Conservation (phyloP, 1,140 invertebrate genomes). For the Trichonephila clavata region DNA sequence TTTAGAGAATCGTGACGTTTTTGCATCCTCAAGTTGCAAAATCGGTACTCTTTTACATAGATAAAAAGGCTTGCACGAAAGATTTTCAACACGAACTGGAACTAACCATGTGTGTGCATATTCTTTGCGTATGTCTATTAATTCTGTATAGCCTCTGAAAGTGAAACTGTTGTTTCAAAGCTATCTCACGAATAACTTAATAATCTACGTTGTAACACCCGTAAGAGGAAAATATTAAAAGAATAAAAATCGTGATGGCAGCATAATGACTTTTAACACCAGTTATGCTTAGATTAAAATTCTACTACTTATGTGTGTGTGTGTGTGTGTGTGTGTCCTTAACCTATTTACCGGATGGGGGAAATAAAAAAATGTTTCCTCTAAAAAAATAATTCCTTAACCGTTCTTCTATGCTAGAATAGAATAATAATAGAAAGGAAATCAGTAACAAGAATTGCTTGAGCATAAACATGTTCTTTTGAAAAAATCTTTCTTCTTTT, state of each 20-base stretch:
- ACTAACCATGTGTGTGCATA: not conserved
- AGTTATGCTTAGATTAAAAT: constrained; percentile 23
- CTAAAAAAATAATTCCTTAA: not conserved
- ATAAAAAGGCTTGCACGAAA: not conserved
- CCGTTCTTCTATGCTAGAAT: not conserved
- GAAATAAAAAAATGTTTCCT: not conserved
- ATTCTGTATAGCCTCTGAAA: not conserved
- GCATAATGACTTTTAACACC: not conserved
- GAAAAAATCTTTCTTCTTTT: constrained; percentile 40
- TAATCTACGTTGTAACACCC: not conserved
- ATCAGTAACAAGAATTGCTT: not conserved
- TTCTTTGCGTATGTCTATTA: not conserved
- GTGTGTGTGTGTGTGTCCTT: too few relatives aligned
- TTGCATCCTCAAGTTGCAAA: not conserved
- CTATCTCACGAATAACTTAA: constrained; percentile 15
- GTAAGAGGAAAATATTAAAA: not conserved
- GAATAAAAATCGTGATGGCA: constrained; percentile 44
- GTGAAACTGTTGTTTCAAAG: constrained; percentile 13
- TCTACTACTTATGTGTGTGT: too few relatives aligned
- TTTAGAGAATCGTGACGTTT: not conserved
- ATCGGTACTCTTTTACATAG: not conserved
- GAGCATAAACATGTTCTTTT: constrained; percentile 28
- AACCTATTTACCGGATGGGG: constrained; percentile 20
- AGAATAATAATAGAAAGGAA: constrained; percentile 33
- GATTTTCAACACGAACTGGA: not conserved